Conservation (phyloP, 2,797 vertebrate genomes). For the Coendou prehensilis region DNA sequence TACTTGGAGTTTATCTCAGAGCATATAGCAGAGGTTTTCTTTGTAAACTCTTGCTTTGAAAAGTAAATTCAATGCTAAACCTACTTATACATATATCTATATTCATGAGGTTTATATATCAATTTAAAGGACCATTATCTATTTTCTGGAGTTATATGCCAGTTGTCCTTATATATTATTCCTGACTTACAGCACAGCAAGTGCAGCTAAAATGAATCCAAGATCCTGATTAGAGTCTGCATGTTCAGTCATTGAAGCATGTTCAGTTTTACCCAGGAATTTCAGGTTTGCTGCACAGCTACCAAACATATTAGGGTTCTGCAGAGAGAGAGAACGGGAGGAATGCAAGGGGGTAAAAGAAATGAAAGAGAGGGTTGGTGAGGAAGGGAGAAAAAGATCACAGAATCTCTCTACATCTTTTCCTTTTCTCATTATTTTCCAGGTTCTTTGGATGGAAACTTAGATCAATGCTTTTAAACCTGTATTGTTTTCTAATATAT, state of each 20-base stretch:
- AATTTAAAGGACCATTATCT: neutral
- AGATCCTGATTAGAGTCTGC: neutral
- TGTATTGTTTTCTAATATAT: neutral
- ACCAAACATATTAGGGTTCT: neutral
- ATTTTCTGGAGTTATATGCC: neutral
- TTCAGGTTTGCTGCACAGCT: neutral
- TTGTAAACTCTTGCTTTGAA: neutral
- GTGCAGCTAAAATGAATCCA: neutral
- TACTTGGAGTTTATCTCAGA: neutral
- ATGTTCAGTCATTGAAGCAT: neutral
- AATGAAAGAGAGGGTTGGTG: too few species aligned
- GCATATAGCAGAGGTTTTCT: neutral
- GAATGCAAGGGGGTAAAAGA: neutral
- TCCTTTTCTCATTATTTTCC: neutral
- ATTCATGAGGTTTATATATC: neutral
- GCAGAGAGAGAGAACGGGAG: neutral
- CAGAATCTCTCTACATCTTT: neutral
- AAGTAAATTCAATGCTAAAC: neutral
- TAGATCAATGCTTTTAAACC: neutral
- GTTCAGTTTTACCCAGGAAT: neutral
- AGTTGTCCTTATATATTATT: neutral
- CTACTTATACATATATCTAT: neutral
- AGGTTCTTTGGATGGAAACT: neutral
- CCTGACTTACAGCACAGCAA: neutral
- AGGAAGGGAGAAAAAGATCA: neutral